Evolutionary conservation across 2,888 invertebrate species (phyloP), one percentile per base, ranked within the genome.

Genomic region (Rhagium mordax): DNA sequence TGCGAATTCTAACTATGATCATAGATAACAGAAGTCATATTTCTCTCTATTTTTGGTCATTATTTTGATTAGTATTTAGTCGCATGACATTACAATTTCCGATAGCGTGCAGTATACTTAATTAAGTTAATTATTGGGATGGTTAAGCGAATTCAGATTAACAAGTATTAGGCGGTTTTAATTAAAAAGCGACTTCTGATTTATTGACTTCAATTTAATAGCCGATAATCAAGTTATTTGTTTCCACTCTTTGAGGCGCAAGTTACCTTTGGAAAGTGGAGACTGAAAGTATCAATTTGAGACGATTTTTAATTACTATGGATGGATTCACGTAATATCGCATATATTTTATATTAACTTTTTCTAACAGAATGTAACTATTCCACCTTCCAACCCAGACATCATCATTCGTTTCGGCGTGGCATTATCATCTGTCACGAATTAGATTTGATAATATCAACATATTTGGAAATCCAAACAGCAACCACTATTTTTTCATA

Each of bases 121-220:
- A 62, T 62, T 47, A 62, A 62, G 47, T 24, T 62, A 47, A 62
- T 62, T 62, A 48, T 21, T 62, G 21, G 49, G 24, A 48, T 15
- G 47, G 62, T 33, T 48, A 20, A 62, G 24, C 13, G 21, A 48
- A n/a, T 41, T 41, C 41, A 41, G n/a, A 48, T 62, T 49, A 48
- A 49, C 24, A 55, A 24, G 21, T 24, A 55, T 51, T 55, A n/a
- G 55, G 55, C 55, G 55, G 55, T 3, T 55, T 55, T 55, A 55
- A 55, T 55, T 55, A 55, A 55, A 55, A 55, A 24, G n/a, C 8
- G 2, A 24, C 55, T 24, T 21, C 6, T 15, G 51, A 51, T 51
- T 55, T 24, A 55, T 55, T 24, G 24, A 55, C 24, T 55, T 24
- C 6, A 21, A 24, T 24, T 24, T 24, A 55, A n/a, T 41, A 41